These are phyloP conservation scores for Drosophila longiperda DNA, from an alignment of 2,888 invertebrate species.

Conservation along the genomic window DNA sequence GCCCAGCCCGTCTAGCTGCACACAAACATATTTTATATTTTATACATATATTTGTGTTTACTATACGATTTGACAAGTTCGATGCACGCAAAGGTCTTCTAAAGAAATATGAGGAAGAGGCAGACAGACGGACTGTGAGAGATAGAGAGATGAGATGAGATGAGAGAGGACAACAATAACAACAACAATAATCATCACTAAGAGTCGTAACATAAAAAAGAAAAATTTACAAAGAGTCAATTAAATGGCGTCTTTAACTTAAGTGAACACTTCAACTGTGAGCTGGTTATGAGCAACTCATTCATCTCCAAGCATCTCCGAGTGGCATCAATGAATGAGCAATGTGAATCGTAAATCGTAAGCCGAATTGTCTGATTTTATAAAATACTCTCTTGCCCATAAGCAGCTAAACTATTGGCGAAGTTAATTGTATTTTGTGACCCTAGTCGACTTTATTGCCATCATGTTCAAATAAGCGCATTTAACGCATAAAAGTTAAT, in stretches of 20 bases:
- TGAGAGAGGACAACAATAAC: not conserved
- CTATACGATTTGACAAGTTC: constrained; percentile 41
- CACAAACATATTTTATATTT: constrained; percentile 1
- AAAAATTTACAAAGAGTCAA: constrained; percentile 7
- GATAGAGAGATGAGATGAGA: not conserved
- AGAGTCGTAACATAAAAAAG: not conserved
- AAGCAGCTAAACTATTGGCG: constrained; percentile 25
- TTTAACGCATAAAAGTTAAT: constrained; percentile 14
- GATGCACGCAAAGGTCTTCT: constrained; percentile 27
- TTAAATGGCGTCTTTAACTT: constrained; percentile 21
- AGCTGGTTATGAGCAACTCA: constrained; percentile 34
- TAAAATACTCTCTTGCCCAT: not conserved
- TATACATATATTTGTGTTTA: constrained; percentile 3
- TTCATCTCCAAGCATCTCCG: constrained; percentile 33
- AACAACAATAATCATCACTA: not conserved
- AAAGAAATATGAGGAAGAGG: not conserved
- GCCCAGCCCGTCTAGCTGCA: constrained; percentile 15
- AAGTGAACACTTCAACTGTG: constrained; percentile 24
- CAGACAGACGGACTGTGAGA: not conserved
- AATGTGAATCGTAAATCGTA: constrained; percentile 14
- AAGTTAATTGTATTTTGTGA: not conserved
- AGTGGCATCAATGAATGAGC: constrained; percentile 31
- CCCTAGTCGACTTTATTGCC: constrained; percentile 17
- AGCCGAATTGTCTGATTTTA: not conserved
- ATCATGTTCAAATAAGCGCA: constrained; percentile 10